phyloP scores from a whole-genome alignment of 30 jellyfish, hydroid and myxozoan genomes.

The Clytia hemisphaerica region DNA sequence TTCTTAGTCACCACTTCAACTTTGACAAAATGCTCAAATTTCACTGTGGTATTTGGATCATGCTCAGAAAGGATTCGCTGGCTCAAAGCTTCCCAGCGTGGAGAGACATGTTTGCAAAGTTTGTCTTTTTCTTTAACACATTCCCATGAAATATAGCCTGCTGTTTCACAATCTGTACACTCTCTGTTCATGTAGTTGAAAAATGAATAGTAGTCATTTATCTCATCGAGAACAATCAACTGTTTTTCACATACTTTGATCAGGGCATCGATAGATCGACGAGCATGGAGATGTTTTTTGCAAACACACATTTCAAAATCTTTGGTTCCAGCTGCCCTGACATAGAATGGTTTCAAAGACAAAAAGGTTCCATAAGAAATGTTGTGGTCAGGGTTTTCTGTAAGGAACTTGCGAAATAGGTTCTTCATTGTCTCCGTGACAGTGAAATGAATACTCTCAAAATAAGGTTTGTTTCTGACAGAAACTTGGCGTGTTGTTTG shows the following conservation, averaged over 20 bases:
- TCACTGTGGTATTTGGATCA: conserved; percentile 14
- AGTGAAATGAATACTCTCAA: conserved; percentile 14
- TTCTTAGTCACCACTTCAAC: conserved; percentile 6
- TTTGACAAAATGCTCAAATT: conserved; percentile 22
- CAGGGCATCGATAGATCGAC: conserved; percentile 29
- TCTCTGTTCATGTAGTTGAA: conserved; percentile 6
- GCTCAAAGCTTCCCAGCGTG: conserved; percentile 1
- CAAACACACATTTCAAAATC: conserved; percentile 37
- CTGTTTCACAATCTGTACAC: conserved; percentile 1
- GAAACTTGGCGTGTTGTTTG: conserved; percentile 6
- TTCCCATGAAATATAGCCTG: conserved; percentile 26
- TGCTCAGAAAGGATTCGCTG: neutral
- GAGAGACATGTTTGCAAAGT: conserved; percentile 14
- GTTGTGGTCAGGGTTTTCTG: neutral
- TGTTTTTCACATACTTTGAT: conserved; percentile 14
- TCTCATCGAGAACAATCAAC: conserved; percentile 4
- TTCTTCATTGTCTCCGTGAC: conserved; percentile 27
- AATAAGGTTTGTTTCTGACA: conserved; percentile 23
- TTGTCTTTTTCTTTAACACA: conserved; percentile 12
- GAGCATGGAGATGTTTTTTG: conserved; percentile 32
- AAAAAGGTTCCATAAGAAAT: conserved; percentile 26
- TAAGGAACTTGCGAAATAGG: neutral
- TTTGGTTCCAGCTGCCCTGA: conserved; percentile 24
- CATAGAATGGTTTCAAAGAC: conserved; percentile 24
- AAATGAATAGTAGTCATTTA: conserved; percentile 24